Percentiles rank a stretch among this genome's conserved stretches.
These are phyloP conservation scores for Drosophila repleta DNA, from an alignment of 1,140 invertebrate genomes.

Conservation along the genomic window DNA sequence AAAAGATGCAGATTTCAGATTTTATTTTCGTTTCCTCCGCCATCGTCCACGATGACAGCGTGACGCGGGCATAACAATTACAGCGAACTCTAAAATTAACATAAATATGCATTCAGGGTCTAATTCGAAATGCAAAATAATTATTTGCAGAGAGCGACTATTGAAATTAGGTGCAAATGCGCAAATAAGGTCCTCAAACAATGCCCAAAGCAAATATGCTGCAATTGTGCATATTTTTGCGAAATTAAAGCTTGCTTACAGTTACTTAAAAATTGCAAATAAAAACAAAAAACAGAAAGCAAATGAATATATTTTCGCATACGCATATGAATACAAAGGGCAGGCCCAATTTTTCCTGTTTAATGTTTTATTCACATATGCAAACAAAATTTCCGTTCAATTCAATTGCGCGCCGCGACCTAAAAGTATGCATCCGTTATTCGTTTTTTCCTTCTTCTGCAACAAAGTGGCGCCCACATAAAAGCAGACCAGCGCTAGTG, in stretches of 20 bases:
- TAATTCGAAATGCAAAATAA: not conserved
- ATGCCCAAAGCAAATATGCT: conserved; percentile 1
- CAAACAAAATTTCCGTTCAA: conserved; percentile 78
- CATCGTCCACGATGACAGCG: conserved; percentile 1
- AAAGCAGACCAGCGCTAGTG: conserved; percentile 33
- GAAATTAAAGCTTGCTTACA: not conserved
- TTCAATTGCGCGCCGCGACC: conserved; percentile 63
- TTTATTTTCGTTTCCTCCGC: not conserved
- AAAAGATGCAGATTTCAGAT: conserved; percentile 26
- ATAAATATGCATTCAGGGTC: not conserved
- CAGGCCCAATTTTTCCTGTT: conserved; percentile 28
- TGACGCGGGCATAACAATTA: conserved; percentile 3
- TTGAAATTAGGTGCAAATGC: not conserved
- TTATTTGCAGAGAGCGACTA: not conserved
- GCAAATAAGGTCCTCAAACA: conserved; percentile 22
- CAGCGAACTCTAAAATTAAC: not conserved
- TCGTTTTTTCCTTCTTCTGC: conserved; percentile 31
- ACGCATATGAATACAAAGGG: conserved; percentile 8
- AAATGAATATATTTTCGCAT: conserved; percentile 15
- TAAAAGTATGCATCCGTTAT: conserved; percentile 51
- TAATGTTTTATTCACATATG: conserved; percentile 80
- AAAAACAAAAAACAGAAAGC: conserved; percentile 10
- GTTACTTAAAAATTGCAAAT: not conserved
- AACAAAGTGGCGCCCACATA: conserved; percentile 46
- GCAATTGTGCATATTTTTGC: not conserved